Base-by-base conservation (phyloP, 2,797 vertebrate genomes). In the Discoglossus pictus region DNA sequence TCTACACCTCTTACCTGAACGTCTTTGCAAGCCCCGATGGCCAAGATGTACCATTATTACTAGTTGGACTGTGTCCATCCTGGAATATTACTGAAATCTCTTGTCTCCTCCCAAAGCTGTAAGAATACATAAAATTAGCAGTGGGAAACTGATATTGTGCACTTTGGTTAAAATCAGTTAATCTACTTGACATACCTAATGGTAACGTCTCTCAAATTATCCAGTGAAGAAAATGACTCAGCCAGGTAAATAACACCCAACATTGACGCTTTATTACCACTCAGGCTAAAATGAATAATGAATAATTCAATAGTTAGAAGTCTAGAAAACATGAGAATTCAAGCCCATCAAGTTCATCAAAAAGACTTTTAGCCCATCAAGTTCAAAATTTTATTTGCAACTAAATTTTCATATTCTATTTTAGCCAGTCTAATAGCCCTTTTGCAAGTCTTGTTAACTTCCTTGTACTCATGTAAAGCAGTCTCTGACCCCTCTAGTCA, bases 181-280 rank as follows among this genome's bases (percentile, higher is more conserved):
- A 16, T 25, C 21, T 11, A 13, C 2, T 9, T 12, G 5, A 21
- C 76, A 12, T 88, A 95, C 96, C 92, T 91, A 75, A 90, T 68
- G 23, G 82, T 73, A 62, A 93, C 21, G 43, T 85, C 80, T 35
- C 68, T 76, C 35, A 92, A 35, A 68, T 66, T 78, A 65, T 52
- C 48, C 56, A 76, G 27, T 46, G 78, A 1, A 13, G 58, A 76
- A 50, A 97, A 79, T 71, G 79, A 84, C 12, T 11, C 63, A 20
- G 84, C 82, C 78, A 96, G 79, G 65, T 70, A 53, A 50, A 85
- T 75, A 42, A 88, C 78, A 0, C 86, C 86, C 0, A 82, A 75
- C 82, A 89, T 74, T 61, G 79, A 85, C 54, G 93, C 75, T 17
- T n/a, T 21, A 36, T 94, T 97, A 59, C 83, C 50, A 51, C 91